Base-by-base conservation (phyloP, 2,888 invertebrate species). In the Arctia plantaginis region DNA sequence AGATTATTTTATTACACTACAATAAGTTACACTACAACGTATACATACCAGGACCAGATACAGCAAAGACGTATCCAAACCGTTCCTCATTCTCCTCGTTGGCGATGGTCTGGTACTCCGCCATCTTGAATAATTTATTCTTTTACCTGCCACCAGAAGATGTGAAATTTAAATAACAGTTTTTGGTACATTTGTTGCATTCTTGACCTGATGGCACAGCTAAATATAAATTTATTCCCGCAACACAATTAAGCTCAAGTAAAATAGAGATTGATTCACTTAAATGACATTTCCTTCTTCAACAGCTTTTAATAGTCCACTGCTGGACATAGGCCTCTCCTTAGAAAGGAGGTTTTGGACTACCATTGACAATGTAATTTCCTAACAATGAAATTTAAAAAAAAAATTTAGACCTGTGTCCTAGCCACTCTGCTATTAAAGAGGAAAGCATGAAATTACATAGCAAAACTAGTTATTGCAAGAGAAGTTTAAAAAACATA, bases 11-110 rank as follows among this genome's bases (percentile, higher is more conserved):
- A 59, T 59, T 10, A 59, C 12, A 55, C n/a, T 27, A 13, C 51
- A n/a, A 51, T 3, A 6, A 66, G 12, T 35, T 15, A 51, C 15
- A 33, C 1, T 13, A 8, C n/a, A n/a, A 6, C 8, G 15, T 12
- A 20, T 72, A 90, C 92, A 76, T 93, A 99, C 99, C 99, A 95
- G 99, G 99, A 86, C 99, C 99, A 74, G 99, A 99, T 35, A 99
- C 99, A 65, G 99, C 99, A 91, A 97, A 99, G 64, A 99, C 99
- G 94, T 98, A 99, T 84, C 99, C 99, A 93, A 98, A 99, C 89
- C 95, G 97, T 66, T 97, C 97, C 95, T 99, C 99, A 88, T 96
- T 97, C 82, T 99, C 99, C 88, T 98, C 98, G 94, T 98, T 97
- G 87, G 96, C 96, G 89, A 98, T 97, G 93, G 97, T 97, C 88